phyloP scores from a whole-genome alignment of 2,888 invertebrate genomes.

The Phrixothrix hirtus region DNA sequence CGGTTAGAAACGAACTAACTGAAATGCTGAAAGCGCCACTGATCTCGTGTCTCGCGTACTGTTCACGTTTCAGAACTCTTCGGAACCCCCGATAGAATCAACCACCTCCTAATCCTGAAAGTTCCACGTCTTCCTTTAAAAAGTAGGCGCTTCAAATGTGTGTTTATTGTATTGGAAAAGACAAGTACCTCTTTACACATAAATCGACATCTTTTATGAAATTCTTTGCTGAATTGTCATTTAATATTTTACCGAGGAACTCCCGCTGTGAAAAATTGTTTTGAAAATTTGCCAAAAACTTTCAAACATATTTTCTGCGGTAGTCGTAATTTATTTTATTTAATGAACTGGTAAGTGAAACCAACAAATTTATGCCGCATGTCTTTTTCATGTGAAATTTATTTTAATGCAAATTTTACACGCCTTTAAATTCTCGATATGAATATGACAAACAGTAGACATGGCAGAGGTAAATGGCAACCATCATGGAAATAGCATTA shows the following conservation, averaged over 20 bases:
- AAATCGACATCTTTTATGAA: too few species aligned
- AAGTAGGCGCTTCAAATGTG: neutral
- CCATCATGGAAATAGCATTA: neutral
- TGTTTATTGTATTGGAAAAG: neutral
- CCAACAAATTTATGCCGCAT: neutral
- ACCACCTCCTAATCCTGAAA: conserved; percentile 4
- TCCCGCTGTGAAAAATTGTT: neutral
- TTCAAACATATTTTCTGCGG: neutral
- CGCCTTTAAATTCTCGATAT: too few species aligned
- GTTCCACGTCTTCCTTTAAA: neutral
- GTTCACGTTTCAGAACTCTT: conserved; percentile 14
- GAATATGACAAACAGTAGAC: too few species aligned
- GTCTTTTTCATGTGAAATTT: too few species aligned
- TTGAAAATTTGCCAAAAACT: neutral
- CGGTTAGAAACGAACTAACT: conserved; percentile 35
- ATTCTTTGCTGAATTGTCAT: too few species aligned
- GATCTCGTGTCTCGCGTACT: conserved; percentile 15
- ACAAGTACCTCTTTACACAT: neutral
- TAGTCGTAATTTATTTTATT: neutral
- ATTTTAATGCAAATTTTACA: too few species aligned
- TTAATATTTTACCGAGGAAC: too few species aligned
- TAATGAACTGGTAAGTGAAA: neutral
- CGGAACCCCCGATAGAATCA: conserved; percentile 11
- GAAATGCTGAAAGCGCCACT: conserved; percentile 21
- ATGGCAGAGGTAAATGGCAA: too few species aligned